These are phyloP conservation scores for Agapornis roseicollis DNA, from an alignment of 2,113 vertebrate species.

Conservation along the genomic window DNA sequence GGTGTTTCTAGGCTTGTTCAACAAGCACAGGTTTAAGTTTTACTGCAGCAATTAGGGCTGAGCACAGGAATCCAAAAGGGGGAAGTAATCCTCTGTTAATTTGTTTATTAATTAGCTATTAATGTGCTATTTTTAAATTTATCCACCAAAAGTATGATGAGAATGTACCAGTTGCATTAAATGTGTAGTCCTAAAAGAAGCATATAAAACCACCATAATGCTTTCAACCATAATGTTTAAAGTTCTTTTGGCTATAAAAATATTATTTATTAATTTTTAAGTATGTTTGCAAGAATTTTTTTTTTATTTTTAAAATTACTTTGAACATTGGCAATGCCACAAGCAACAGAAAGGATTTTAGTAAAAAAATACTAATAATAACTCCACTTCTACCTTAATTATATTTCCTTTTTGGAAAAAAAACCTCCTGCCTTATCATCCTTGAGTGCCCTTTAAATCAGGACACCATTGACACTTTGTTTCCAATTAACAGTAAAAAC, in stretches of 20 bases:
- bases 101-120: not conserved
- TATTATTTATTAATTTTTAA: conserved; percentile 61
- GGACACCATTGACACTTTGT: conserved; percentile 71
- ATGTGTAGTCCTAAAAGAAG: conserved; percentile 7
- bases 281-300: conserved; percentile 25
- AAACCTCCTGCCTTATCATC: conserved; percentile 34
- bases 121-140: not conserved
- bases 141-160: not conserved
- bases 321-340: conserved; percentile 21
- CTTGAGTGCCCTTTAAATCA: conserved; percentile 76
- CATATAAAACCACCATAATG: not conserved
- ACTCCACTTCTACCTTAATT: conserved; percentile 61
- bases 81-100: not conserved
- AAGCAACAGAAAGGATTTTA: conserved; percentile 3
- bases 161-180: not conserved
- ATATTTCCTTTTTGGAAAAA: not conserved
- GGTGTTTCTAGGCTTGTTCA: not conserved
- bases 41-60: not conserved
- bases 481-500: conserved; percentile 78
- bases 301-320: conserved; percentile 55
- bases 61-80: not conserved
- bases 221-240: conserved; percentile 43
- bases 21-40: not conserved
- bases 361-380: conserved; percentile 48
- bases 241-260: conserved; percentile 56